Conservation (phyloP, 2,797 vertebrate genomes). For the Hyperoplus immaculatus region DNA sequence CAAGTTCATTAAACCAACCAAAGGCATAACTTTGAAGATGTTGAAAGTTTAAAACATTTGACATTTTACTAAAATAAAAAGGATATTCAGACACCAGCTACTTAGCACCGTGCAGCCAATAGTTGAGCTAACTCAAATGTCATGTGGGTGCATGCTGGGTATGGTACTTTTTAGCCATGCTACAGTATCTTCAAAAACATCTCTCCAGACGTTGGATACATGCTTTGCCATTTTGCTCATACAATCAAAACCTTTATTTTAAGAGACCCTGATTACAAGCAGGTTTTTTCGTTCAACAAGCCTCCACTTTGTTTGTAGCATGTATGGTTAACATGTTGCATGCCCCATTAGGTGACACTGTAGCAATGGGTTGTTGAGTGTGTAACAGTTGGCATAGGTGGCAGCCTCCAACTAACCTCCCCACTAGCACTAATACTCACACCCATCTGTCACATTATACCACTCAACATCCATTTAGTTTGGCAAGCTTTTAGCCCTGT, state of each 20-base stretch:
- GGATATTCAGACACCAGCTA: neutral
- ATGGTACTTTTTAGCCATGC: neutral
- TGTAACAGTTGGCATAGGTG: conserved; percentile 3
- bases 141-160: too few relatives aligned
- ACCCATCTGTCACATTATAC: conserved; percentile 48
- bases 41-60: neutral
- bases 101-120: neutral
- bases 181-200: too few relatives aligned
- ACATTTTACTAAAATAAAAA: neutral
- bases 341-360: conserved; percentile 1
- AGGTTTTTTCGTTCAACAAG: too few relatives aligned
- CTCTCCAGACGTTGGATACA: too few relatives aligned
- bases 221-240: too few relatives aligned
- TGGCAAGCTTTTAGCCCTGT: conserved; percentile 38
- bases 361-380: neutral
- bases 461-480: conserved; percentile 52
- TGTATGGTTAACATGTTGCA: conserved; percentile 9
- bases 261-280: too few relatives aligned
- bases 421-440: conserved; percentile 23
- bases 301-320: neutral
- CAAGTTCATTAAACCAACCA: conserved; percentile 16
- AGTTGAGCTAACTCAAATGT: neutral
- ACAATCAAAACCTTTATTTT: too few relatives aligned
- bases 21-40: neutral
- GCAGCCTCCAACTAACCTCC: conserved; percentile 32